phyloP scores from a whole-genome alignment of 2,888 invertebrate species.

The Linnaemya vulpina region DNA sequence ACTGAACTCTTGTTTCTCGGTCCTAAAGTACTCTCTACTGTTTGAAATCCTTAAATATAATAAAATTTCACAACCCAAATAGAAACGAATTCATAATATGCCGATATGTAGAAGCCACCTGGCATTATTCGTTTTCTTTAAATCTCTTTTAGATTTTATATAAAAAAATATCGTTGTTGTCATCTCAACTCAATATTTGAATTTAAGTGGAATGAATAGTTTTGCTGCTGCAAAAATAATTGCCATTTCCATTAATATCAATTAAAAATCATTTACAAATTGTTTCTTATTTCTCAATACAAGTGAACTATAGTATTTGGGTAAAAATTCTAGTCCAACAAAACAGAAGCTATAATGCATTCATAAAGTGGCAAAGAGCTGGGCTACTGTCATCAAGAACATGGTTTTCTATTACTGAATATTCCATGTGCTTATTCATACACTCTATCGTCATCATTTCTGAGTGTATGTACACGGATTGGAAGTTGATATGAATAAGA shows the following conservation, averaged over 20 bases:
- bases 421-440: conserved; percentile 59
- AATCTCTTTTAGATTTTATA: conserved; percentile 25
- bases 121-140: neutral
- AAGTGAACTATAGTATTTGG: conserved; percentile 17
- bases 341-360: conserved; percentile 42
- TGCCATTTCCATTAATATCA: conserved; percentile 68
- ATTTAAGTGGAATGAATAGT: conserved; percentile 24
- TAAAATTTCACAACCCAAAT: too few species aligned
- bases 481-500: conserved; percentile 14
- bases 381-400: conserved; percentile 17
- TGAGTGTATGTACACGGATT: conserved; percentile 12
- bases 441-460: conserved; percentile 36
- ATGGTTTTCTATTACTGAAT: conserved; percentile 53
- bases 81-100: too few species aligned
- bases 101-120: too few species aligned
- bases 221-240: conserved; percentile 34
- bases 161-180: conserved; percentile 7
- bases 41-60: too few species aligned
- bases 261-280: conserved; percentile 68
- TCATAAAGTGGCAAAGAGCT: conserved; percentile 34
- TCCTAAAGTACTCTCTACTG: too few species aligned
- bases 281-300: conserved; percentile 36
- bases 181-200: neutral
- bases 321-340: conserved; percentile 16
- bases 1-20: too few species aligned